Evolutionary conservation across 2,113 vertebrate species (phyloP).

Genomic region (Lasiurus borealis): DNA sequence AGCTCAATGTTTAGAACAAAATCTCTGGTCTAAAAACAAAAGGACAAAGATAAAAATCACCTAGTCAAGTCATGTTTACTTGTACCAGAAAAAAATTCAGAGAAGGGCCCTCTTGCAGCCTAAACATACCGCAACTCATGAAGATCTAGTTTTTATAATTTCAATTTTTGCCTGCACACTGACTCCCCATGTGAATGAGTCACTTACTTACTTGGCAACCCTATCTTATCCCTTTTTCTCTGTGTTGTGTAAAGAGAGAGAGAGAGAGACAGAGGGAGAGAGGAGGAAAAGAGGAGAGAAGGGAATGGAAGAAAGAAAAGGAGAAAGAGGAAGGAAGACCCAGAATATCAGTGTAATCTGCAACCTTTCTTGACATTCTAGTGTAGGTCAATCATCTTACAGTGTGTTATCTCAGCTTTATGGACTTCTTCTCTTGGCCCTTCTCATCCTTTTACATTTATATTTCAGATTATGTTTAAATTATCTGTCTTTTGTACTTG

Average conservation of each 20-base stretch:
- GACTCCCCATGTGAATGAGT: background rate
- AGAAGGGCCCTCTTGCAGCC: background rate
- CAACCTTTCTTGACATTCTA: background rate
- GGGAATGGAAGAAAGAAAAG: background rate
- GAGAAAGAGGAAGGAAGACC: background rate
- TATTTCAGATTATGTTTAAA: background rate
- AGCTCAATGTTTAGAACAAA: background rate
- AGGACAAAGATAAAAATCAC: background rate
- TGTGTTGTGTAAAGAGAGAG: too few relatives aligned
- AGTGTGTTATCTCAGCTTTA: background rate
- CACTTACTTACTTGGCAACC: background rate
- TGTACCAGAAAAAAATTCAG: background rate
- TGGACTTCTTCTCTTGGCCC: background rate
- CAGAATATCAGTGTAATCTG: too few relatives aligned
- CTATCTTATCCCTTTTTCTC: background rate
- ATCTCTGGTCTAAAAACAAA: background rate
- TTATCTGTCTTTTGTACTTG: background rate
- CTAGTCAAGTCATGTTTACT: background rate
- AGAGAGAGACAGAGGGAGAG: fast-evolving
- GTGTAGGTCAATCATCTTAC: too few relatives aligned
- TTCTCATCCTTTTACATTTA: background rate
- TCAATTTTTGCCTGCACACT: background rate
- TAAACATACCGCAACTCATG: background rate
- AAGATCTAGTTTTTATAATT: background rate
- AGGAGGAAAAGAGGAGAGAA: background rate